Evolutionary conservation across 1,140 invertebrate species (phyloP).

Genomic region (Trichogramma pretiosum): DNA sequence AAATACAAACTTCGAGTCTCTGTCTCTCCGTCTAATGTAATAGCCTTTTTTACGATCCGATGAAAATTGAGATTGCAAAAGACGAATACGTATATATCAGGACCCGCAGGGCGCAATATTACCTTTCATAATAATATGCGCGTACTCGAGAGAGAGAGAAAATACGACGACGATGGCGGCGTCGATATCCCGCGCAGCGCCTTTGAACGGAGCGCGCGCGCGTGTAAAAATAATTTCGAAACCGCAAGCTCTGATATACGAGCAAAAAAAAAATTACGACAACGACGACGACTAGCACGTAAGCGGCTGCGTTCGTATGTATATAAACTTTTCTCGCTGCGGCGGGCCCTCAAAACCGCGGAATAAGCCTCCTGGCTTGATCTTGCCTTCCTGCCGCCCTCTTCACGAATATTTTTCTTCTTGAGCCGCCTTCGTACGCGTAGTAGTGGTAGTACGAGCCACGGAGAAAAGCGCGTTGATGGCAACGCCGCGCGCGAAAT

Average conservation of each 20-base stretch:
- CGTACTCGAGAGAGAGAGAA: no score
- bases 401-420: no score
- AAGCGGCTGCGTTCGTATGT: not conserved
- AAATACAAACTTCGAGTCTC: no score
- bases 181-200: slow-evolving; percentile 16
- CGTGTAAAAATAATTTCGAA: slow-evolving; percentile 40
- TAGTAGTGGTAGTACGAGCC: no score
- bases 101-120: not conserved
- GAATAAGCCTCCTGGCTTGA: slow-evolving; percentile 31
- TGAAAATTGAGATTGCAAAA: slow-evolving; percentile 14
- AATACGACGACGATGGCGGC: slow-evolving; percentile 1
- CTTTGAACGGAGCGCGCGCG: slow-evolving; percentile 29
- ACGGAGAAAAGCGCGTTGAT: no score
- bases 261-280: slow-evolving; percentile 24
- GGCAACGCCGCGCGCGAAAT: not conserved
- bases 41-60: not conserved
- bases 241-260: slow-evolving; percentile 40
- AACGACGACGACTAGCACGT: not conserved
- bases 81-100: not conserved
- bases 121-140: no score
- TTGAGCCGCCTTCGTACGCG: no score
- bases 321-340: not conserved
- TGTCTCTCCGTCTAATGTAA: not conserved
- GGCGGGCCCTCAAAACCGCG: slow-evolving; percentile 32
- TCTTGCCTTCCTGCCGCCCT: no score